Conservation (phyloP, 2,797 vertebrate species). For the Potorous gilbertii region DNA sequence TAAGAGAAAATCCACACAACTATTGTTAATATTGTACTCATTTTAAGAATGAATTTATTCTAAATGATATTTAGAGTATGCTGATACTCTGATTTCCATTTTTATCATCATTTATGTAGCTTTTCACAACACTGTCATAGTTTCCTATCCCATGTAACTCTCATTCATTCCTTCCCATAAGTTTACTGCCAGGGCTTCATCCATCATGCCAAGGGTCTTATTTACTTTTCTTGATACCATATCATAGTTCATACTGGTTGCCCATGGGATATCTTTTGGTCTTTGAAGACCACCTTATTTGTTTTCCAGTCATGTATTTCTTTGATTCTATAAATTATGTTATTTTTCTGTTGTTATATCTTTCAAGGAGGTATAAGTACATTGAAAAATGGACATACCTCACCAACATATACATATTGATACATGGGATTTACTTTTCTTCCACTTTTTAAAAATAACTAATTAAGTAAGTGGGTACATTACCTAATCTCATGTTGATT, state of each 20-base stretch:
- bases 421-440: slow-evolving; percentile 45
- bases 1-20: slow-evolving; percentile 33
- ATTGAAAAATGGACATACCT: slow-evolving; percentile 33
- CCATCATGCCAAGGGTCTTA: not conserved
- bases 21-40: slow-evolving; percentile 48
- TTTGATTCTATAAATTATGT: not conserved
- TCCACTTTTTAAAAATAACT: slow-evolving; percentile 64
- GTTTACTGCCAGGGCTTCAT: not conserved
- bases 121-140: not conserved
- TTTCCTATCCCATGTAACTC: not conserved
- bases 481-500: slow-evolving; percentile 67
- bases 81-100: slow-evolving; percentile 54
- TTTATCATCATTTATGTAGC: not conserved
- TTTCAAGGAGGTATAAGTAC: not conserved
- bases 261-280: not conserved
- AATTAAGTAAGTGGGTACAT: slow-evolving; percentile 56
- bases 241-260: not conserved
- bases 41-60: slow-evolving; percentile 77
- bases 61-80: slow-evolving; percentile 73
- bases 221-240: not conserved
- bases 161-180: not conserved
- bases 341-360: not conserved
- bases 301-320: not conserved
- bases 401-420: slow-evolving; percentile 30
- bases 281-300: not conserved